Percentiles rank a stretch among this genome's conserved stretches.
Evolutionary conservation across 2,888 invertebrate genomes (phyloP).

Genomic region (Hesperia comma): DNA sequence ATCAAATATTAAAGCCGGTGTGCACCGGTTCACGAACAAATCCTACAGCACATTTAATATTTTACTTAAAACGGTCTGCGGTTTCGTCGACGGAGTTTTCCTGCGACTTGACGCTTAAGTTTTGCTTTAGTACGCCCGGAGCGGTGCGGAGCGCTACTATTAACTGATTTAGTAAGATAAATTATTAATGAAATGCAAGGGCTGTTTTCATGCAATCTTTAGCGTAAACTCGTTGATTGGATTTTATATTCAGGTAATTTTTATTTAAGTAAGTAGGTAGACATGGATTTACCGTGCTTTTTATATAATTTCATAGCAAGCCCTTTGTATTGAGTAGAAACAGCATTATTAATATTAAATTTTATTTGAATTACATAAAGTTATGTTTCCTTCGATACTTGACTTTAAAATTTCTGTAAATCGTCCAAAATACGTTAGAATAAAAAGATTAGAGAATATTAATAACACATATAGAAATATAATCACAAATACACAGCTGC

Average conservation of each 20-base stretch:
- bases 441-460: not conserved
- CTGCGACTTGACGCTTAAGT: slow-evolving; percentile 60
- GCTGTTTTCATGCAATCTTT: slow-evolving; percentile 47
- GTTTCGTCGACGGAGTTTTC: slow-evolving; percentile 69
- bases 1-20: slow-evolving; percentile 74
- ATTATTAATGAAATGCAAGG: slow-evolving; percentile 50
- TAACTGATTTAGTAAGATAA: slow-evolving; percentile 48
- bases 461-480: not conserved
- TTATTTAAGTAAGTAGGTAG: not conserved
- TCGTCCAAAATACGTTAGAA: not conserved
- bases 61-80: slow-evolving; percentile 78
- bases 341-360: too few species aligned
- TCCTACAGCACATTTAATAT: slow-evolving; percentile 77
- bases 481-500: too few species aligned
- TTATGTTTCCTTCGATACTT: too few species aligned
- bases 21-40: slow-evolving; percentile 65
- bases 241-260: not conserved
- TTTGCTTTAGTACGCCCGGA: slow-evolving; percentile 65
- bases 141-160: slow-evolving; percentile 52
- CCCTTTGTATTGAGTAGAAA: too few species aligned
- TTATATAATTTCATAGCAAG: too few species aligned
- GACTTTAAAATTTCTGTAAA: too few species aligned
- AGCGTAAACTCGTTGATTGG: slow-evolving; percentile 30
- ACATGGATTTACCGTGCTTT: not conserved
- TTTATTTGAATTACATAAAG: too few species aligned